Base-by-base conservation (phyloP, 1,140 invertebrate species). In the Caenorhabditis briggsae region DNA sequence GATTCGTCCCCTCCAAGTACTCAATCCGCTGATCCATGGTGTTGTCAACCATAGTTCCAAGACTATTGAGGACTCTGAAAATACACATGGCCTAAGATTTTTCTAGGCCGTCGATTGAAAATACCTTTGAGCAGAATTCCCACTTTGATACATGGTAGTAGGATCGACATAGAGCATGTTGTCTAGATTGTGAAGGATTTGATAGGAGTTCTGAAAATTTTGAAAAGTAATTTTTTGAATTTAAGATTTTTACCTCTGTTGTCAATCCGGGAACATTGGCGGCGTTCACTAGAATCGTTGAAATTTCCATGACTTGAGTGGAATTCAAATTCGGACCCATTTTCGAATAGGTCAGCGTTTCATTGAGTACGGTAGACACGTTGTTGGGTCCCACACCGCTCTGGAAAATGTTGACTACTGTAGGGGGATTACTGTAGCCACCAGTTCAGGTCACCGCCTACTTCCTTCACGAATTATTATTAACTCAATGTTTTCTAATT, bases 261-360 rank as follows among this genome's bases (percentile, higher is more conserved):
- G n/a, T 86, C 23, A 86, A 41, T 48, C 82, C 82, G 55, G 48
- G 56, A 5, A 86, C 85, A 46, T 86, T 82, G 2, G 85, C 74
- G 20, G 64, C 25, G n/a, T 86, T 86, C 25, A 46, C 18, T 7
- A 86, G 78, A 50, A 86, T 86, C 5, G 64, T 82, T 8, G 85
- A 59, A 5, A 86, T 86, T 14, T 86, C 53, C n/a, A 48, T 56
- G 9, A 86, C 56, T 55, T 86, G 85, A 8, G 48, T 58, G 20
- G 85, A 18, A 25, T 58, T 83, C 8, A 86, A 46, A 9, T 86
- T 25, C 5, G 41, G n/a, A 25, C 70, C 43, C 6, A 50, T 83
- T 64, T 82, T 50, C 5, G 85, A 86, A 23, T 86, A 86, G 18
- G 25, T 23, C 25, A 86, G 43, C 3, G 85, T 86, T 14, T 86